A percentile compares a stretch with the other conserved stretches of the same genome.
phyloP scores from a whole-genome alignment of 2,113 vertebrate genomes.

The Mystacornis crossleyi region DNA sequence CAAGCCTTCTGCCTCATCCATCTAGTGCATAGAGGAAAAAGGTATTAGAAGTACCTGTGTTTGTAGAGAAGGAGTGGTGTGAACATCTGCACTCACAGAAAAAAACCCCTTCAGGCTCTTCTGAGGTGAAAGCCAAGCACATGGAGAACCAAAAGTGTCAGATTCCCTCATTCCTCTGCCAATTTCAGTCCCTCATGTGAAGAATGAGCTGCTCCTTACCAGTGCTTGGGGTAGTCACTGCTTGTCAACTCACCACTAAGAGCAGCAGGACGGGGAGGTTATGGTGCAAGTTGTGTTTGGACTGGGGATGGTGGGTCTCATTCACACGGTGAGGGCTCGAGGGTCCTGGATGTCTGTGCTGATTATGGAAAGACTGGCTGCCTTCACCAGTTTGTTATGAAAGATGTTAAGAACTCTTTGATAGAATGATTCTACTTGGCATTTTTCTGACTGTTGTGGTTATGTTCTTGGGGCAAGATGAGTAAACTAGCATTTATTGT shows the following conservation, averaged over 20 bases:
- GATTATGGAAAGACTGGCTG: not conserved
- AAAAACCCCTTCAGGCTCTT: not conserved
- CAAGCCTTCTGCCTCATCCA: not conserved
- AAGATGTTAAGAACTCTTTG: not conserved
- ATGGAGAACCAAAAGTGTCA: not conserved
- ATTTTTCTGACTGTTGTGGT: not conserved
- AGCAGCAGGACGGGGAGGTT: not conserved
- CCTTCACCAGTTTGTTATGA: not conserved
- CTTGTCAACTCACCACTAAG: not conserved
- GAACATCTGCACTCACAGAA: not conserved
- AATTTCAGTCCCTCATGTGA: not conserved
- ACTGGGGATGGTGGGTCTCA: not conserved
- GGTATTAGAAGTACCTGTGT: not conserved
- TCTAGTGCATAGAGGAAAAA: not conserved
- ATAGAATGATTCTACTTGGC: not conserved
- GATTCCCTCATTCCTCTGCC: not conserved
- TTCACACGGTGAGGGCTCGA: not conserved
- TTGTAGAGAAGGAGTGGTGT: not conserved
- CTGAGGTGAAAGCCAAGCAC: not conserved
- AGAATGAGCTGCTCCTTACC: not conserved
- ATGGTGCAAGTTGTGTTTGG: not conserved
- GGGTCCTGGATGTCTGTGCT: not conserved
- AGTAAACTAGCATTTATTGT: not conserved
- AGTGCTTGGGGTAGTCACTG: not conserved
- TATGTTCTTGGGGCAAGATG: not conserved